These are phyloP conservation scores for Myzus persicae DNA, from an alignment of 1,140 invertebrate species.

Conservation along the genomic window DNA sequence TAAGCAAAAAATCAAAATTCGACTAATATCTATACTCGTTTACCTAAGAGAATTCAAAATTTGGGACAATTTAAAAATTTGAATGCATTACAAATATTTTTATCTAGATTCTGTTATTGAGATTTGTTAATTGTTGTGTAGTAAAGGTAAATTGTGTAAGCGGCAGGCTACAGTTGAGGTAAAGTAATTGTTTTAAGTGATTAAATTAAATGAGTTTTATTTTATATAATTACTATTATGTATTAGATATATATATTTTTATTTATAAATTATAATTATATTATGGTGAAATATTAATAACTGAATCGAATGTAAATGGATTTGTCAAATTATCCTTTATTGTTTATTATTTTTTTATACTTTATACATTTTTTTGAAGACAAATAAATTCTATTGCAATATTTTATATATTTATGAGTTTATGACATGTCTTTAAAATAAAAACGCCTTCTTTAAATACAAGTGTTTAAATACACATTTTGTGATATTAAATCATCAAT, in stretches of 20 bases:
- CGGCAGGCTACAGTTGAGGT: neutral
- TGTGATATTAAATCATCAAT: too few species aligned
- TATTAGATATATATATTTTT: neutral
- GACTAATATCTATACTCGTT: neutral
- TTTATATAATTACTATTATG: neutral
- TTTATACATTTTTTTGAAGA: neutral
- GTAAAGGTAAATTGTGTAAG: neutral
- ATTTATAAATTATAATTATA: neutral
- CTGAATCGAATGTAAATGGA: neutral
- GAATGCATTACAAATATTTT: neutral
- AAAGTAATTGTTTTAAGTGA: neutral
- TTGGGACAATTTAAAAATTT: neutral
- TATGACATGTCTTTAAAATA: neutral
- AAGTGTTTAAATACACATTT: neutral
- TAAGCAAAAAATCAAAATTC: slow-evolving; percentile 64
- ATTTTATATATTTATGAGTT: neutral
- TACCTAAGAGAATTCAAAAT: neutral
- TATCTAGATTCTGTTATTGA: neutral
- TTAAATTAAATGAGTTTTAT: neutral
- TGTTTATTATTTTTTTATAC: neutral
- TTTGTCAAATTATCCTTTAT: neutral
- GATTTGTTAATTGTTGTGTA: neutral
- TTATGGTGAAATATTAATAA: neutral
- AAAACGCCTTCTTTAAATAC: neutral
- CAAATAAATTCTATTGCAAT: neutral